These are phyloP conservation scores for Tinamus major DNA, from an alignment of 2,797 vertebrate genomes.

Conservation along the genomic window DNA sequence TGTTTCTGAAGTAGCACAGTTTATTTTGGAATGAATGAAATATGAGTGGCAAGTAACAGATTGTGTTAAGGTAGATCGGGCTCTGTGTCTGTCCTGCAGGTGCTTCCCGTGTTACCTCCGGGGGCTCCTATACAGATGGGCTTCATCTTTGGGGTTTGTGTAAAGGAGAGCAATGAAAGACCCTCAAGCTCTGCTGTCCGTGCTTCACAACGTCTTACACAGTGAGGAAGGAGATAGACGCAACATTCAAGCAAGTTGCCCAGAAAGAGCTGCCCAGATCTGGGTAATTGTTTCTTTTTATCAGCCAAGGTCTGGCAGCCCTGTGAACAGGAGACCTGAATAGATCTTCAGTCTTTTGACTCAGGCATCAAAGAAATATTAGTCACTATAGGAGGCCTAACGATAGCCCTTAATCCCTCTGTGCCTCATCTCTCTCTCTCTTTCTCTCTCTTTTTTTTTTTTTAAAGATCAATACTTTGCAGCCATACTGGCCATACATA, in stretches of 20 bases:
- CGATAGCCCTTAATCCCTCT: constrained; percentile 2
- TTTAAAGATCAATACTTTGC: neutral
- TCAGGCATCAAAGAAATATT: neutral
- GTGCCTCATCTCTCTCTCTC: neutral
- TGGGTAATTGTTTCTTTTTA: neutral
- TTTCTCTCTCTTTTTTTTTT: neutral
- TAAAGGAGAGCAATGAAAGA: neutral
- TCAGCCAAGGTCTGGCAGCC: too few species aligned
- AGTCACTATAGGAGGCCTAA: neutral
- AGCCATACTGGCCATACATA: neutral
- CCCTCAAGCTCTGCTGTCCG: neutral
- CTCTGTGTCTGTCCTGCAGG: neutral
- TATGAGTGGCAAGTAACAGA: neutral
- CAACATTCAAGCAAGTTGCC: neutral
- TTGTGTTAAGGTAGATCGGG: neutral
- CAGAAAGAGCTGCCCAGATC: neutral
- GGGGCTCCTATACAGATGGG: neutral
- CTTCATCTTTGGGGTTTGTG: neutral
- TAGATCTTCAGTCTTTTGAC: neutral
- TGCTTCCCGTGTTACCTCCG: neutral
- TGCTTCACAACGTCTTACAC: neutral
- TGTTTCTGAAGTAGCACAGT: neutral
- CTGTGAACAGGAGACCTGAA: too few species aligned
- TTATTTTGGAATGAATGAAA: neutral
- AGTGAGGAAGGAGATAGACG: neutral